Evolutionary conservation across 2,888 invertebrate species (phyloP), one percentile per base, ranked within the genome.

Genomic region (Meteorus cinctellus): DNA sequence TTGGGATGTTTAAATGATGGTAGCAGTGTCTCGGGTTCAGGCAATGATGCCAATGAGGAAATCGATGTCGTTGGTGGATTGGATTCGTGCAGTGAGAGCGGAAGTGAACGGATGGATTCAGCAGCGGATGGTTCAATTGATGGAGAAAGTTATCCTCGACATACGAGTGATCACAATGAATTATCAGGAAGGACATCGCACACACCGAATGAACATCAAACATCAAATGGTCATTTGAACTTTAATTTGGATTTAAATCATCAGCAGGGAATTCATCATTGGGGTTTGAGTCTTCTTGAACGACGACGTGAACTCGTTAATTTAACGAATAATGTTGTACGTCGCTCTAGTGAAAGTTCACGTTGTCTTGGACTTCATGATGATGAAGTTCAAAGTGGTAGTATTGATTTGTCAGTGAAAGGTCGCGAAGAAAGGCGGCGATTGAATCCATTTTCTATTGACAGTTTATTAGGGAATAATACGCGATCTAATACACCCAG

Each of bases 391-490:
- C 89, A 89, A 78, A 89, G 88, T 79, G 85, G 88, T 78, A 89
- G 89, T 78, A 89, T 89, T 80, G 89, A 89, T 79, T 81, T 89
- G 34, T 89, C 89, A 1, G 89, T 89, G 8, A 91, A 92, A 89
- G 89, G 92, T 89, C 83, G 92, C 85, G 89, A 91, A 90, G 90
- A 92, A 92, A 88, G 93, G 92, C 91, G 93, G 92, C 89, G 93
- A 84, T 92, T 92, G 82, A 96, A 96, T 91, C 96, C 96, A 70
- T 96, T 96, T 91, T 96, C 96, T 91, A 96, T 96, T 93, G 96
- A 96, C 89, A 96, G 96, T 77, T 91, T 96, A 83, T 92, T 96
- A 86, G 89, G 89, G 3, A 89, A 89, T 78, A 85, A 87, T 68
- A 84, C 84, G 74, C 81, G 81, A 55, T 82, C 81, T 41, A 81